phyloP scores from a whole-genome alignment of 2,113 vertebrate species.

The Melanerpes formicivorus region DNA sequence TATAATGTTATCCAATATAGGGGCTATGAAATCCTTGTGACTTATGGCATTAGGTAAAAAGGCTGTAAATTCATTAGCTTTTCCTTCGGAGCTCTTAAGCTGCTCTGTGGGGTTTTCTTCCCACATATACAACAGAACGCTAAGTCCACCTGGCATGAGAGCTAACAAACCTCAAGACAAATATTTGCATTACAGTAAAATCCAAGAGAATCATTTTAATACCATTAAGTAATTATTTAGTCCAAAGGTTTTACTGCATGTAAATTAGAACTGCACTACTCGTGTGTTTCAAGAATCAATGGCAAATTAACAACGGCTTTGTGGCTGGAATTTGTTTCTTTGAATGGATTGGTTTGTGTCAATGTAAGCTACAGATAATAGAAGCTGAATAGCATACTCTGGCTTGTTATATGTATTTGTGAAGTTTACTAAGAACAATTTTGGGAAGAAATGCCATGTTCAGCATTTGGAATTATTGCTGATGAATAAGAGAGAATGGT shows the following conservation, averaged over 20 bases:
- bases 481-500: not conserved
- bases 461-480: not conserved
- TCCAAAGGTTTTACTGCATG: not conserved
- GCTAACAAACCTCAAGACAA: not conserved
- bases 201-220: not conserved
- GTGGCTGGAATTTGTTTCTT: not conserved
- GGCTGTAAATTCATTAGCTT: not conserved
- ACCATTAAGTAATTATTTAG: not conserved
- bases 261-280: not conserved
- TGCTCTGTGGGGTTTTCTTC: not conserved
- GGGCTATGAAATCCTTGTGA: not conserved
- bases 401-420: not conserved
- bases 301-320: not conserved
- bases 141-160: not conserved
- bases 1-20: not conserved
- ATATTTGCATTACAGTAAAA: not conserved
- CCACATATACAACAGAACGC: not conserved
- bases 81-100: not conserved
- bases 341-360: not conserved
- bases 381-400: not conserved
- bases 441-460: not conserved
- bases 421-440: not conserved
- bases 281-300: not conserved
- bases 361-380: not conserved
- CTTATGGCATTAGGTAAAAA: not conserved